A percentile compares a stretch with the other conserved stretches of the same genome.
These are phyloP conservation scores for Anadara kagoshimensis DNA, from an alignment of 1,140 invertebrate genomes.

Conservation along the genomic window DNA sequence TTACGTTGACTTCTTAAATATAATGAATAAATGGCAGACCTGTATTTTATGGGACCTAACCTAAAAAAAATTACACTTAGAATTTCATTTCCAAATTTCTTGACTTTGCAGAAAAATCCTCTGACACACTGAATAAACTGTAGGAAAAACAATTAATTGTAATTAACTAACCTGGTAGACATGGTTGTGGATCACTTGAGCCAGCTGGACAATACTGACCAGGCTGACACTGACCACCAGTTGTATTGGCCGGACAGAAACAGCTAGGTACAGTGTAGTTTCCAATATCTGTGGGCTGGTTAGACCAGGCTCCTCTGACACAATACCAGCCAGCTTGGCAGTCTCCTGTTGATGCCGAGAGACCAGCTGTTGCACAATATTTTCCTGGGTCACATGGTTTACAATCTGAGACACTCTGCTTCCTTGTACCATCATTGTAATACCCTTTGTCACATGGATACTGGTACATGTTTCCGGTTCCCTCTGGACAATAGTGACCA, in stretches of 20 bases:
- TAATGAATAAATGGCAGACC: too few species aligned
- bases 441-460: conserved; percentile 63
- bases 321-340: conserved; percentile 70
- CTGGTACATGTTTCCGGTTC: conserved; percentile 52
- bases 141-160: too few species aligned
- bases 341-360: conserved; percentile 49
- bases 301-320: conserved; percentile 60
- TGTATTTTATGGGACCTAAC: too few species aligned
- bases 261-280: conserved; percentile 53
- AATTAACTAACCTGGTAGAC: conserved; percentile 55
- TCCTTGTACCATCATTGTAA: conserved; percentile 57
- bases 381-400: conserved; percentile 62
- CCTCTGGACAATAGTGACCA: conserved; percentile 68
- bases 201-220: conserved; percentile 67
- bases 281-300: conserved; percentile 61
- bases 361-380: conserved; percentile 62
- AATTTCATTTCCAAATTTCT: too few species aligned
- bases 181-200: conserved; percentile 54
- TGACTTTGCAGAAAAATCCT: too few species aligned
- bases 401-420: conserved; percentile 56
- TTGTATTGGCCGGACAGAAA: conserved; percentile 62
- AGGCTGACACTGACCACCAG: conserved; percentile 66
- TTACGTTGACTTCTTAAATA: too few species aligned
- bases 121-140: too few species aligned
- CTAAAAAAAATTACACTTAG: too few species aligned